Evolutionary conservation across 2,113 vertebrate genomes (phyloP).

Genomic region (Gadus macrocephalus): DNA sequence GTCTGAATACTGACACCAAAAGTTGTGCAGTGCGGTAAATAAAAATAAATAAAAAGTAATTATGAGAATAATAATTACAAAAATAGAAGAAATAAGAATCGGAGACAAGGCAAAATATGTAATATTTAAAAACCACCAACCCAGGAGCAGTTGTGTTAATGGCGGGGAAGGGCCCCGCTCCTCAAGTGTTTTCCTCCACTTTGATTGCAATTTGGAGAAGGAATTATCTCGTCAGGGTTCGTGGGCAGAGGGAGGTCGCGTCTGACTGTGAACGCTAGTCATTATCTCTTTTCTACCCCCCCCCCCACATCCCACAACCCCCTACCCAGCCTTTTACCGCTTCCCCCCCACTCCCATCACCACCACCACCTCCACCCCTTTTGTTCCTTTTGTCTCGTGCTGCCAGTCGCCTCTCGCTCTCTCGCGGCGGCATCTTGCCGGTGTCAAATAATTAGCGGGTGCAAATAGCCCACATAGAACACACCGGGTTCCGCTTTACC

Average conservation of each 20-base stretch:
- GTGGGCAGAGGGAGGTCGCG: slow-evolving; percentile 62
- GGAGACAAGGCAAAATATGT: slow-evolving; percentile 46
- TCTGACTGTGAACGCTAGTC: slow-evolving; percentile 69
- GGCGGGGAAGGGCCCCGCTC: slow-evolving; percentile 62
- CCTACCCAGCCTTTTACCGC: slow-evolving; percentile 48
- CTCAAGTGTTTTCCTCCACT: slow-evolving; percentile 71
- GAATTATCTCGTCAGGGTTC: slow-evolving; percentile 75
- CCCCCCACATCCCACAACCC: slow-evolving; percentile 34
- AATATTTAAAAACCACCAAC: slow-evolving; percentile 64
- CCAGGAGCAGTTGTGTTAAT: slow-evolving; percentile 71
- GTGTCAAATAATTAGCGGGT: slow-evolving; percentile 34
- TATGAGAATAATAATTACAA: slow-evolving; percentile 41
- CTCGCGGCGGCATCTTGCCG: slow-evolving; percentile 26
- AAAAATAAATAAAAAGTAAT: slow-evolving; percentile 28
- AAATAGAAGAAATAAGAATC: slow-evolving; percentile 44
- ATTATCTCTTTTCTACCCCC: slow-evolving; percentile 57
- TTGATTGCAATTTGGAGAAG: slow-evolving; percentile 76
- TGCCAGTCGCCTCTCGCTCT: slow-evolving; percentile 26
- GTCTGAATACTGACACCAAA: too few species aligned
- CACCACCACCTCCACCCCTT: too few species aligned
- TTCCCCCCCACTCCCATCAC: not conserved
- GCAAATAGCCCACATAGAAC: slow-evolving; percentile 1
- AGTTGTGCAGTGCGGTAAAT: not conserved
- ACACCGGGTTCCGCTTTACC: not conserved
- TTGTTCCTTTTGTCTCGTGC: slow-evolving; percentile 41